Conservation (phyloP, 2,888 invertebrate species). For the Microdon myrmicae region DNA sequence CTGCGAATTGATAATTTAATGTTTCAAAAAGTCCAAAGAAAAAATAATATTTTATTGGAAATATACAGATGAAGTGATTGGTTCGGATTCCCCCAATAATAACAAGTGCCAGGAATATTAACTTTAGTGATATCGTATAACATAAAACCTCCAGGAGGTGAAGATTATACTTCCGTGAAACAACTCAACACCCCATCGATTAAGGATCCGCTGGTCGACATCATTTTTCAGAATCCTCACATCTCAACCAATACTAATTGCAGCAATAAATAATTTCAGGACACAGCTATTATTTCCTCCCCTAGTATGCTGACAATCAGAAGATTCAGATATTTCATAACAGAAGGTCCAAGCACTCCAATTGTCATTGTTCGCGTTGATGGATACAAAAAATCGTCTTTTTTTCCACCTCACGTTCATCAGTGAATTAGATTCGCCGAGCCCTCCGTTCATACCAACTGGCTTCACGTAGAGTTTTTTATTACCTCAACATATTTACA, state of each 20-base stretch:
- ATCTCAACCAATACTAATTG: conserved; percentile 37
- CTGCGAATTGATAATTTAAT: no score
- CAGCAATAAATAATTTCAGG: conserved; percentile 31
- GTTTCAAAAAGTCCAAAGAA: no score
- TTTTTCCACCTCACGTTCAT: conserved; percentile 6
- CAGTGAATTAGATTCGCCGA: conserved; percentile 13
- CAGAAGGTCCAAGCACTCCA: conserved; percentile 22
- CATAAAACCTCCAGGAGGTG: no score
- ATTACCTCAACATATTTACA: conserved; percentile 49
- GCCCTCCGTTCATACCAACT: conserved; percentile 19
- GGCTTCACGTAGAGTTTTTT: conserved; percentile 51
- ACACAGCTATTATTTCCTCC: conserved; percentile 7
- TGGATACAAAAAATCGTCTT: conserved; percentile 11
- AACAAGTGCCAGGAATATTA: no score
- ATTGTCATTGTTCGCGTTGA: conserved; percentile 2
- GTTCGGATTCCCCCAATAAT: no score
- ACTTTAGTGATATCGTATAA: no score
- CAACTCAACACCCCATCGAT: conserved; percentile 29
- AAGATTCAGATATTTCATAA: conserved; percentile 20
- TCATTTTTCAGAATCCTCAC: conserved; percentile 10
- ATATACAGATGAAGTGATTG: no score
- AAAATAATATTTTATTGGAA: no score
- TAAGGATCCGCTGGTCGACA: conserved; percentile 2
- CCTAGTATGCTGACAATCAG: neutral
- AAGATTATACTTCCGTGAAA: no score